These are phyloP conservation scores for Symphodus melops DNA, from an alignment of 2,113 vertebrate species.

Conservation along the genomic window DNA sequence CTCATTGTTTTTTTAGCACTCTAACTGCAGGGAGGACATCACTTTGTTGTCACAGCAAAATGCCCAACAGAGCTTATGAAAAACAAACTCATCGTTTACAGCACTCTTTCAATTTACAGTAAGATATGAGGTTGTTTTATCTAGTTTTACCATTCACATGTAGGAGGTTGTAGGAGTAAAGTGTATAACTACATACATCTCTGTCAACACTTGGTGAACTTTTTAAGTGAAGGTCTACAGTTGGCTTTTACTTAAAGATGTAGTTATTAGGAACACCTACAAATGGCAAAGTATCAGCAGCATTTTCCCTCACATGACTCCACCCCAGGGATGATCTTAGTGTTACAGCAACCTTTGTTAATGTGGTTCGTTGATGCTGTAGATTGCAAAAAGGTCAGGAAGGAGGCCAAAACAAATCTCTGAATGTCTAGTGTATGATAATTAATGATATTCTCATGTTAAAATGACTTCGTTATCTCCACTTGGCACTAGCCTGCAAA, in stretches of 20 bases:
- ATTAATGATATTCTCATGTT: neutral
- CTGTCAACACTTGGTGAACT: no score
- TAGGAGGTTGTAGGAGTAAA: no score
- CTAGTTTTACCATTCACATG: no score
- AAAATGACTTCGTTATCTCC: conserved; percentile 1
- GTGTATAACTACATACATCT: no score
- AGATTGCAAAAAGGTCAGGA: neutral
- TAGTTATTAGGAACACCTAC: neutral
- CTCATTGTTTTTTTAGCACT: conserved; percentile 43
- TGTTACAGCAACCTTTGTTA: neutral
- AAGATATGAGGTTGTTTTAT: neutral
- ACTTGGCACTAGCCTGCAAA: neutral
- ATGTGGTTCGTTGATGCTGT: neutral
- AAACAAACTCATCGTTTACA: conserved; percentile 27
- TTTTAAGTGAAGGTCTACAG: no score
- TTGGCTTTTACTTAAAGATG: no score
- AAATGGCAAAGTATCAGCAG: neutral
- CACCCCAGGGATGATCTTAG: neutral
- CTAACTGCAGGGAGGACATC: conserved; percentile 42
- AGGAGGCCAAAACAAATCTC: neutral
- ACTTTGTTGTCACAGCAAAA: conserved; percentile 57
- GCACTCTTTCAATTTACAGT: neutral
- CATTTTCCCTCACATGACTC: neutral
- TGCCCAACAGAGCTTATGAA: conserved; percentile 21
- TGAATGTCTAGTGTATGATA: neutral